phyloP scores from a whole-genome alignment of 2,797 vertebrate species.

The Scarus forsteni region DNA sequence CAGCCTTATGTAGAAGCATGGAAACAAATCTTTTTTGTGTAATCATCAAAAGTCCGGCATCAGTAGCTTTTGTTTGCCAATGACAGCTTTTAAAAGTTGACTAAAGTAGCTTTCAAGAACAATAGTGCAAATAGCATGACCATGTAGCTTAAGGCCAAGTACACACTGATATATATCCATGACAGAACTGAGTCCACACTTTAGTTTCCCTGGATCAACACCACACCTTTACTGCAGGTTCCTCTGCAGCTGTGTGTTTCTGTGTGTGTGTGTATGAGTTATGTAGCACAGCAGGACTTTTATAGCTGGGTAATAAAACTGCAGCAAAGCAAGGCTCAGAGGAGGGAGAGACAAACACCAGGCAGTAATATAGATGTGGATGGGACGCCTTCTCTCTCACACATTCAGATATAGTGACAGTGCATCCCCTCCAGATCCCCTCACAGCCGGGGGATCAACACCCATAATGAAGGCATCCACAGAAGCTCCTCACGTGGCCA shows the following conservation, averaged over 20 bases:
- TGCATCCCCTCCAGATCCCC: slow-evolving; percentile 33
- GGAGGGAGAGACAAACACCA: slow-evolving; percentile 9
- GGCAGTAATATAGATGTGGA: slow-evolving; percentile 28
- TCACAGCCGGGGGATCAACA: slow-evolving; percentile 46
- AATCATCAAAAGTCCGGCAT: too few species aligned
- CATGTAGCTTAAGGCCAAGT: slow-evolving; percentile 15
- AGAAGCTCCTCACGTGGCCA: slow-evolving; percentile 21
- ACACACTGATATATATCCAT: slow-evolving; percentile 4
- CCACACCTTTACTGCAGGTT: slow-evolving; percentile 16
- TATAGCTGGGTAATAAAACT: slow-evolving; percentile 49
- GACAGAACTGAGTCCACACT: neutral
- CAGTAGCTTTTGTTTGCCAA: neutral
- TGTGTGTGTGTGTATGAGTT: slow-evolving; percentile 22
- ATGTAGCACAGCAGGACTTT: slow-evolving; percentile 32
- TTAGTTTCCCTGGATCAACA: slow-evolving; percentile 9
- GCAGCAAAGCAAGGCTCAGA: slow-evolving; percentile 21
- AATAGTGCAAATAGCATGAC: slow-evolving; percentile 4
- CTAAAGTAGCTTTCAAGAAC: neutral
- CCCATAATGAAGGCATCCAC: slow-evolving; percentile 37
- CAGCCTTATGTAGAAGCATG: too few species aligned
- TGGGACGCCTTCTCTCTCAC: neutral
- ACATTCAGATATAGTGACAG: slow-evolving; percentile 38
- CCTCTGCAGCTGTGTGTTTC: slow-evolving; percentile 15
- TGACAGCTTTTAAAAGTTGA: too few species aligned
- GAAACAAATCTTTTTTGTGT: too few species aligned